Conservation (phyloP, 2,113 vertebrate species). For the Centrocercus urophasianus region DNA sequence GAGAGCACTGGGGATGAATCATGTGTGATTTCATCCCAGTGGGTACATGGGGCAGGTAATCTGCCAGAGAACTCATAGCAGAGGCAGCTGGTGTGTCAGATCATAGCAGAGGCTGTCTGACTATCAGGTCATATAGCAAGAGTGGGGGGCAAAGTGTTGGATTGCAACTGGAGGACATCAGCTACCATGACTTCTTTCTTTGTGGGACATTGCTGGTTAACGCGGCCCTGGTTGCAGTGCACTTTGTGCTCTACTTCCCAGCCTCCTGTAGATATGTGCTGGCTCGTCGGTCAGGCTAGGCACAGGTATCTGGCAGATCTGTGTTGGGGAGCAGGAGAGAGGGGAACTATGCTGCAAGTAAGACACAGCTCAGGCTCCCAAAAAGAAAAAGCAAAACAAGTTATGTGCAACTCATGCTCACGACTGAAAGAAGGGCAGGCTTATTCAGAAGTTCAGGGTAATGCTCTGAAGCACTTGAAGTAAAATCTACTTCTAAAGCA, state of each 20-base stretch:
- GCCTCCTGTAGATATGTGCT: not conserved
- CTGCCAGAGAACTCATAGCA: not conserved
- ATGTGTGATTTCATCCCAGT: not conserved
- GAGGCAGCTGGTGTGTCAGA: not conserved
- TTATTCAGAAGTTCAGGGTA: not conserved
- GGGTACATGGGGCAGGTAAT: not conserved
- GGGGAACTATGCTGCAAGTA: not conserved
- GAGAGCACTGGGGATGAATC: fast-evolving
- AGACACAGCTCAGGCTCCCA: not conserved
- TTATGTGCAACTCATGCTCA: not conserved
- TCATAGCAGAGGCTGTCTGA: not conserved
- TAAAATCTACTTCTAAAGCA: not conserved
- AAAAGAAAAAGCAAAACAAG: not conserved
- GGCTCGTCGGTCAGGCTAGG: not conserved
- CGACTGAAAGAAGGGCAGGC: not conserved
- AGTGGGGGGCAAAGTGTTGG: slow-evolving; percentile 41
- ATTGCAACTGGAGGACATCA: not conserved
- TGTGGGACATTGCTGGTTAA: slow-evolving; percentile 4
- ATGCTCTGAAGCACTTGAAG: not conserved
- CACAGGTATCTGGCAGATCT: not conserved
- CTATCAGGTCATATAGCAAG: not conserved
- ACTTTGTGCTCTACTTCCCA: not conserved
- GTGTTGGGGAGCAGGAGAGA: not conserved
- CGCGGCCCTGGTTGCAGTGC: not conserved
- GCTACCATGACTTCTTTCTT: not conserved